phyloP scores from a whole-genome alignment of 2,113 vertebrate genomes.

The Chaetops frenatus region DNA sequence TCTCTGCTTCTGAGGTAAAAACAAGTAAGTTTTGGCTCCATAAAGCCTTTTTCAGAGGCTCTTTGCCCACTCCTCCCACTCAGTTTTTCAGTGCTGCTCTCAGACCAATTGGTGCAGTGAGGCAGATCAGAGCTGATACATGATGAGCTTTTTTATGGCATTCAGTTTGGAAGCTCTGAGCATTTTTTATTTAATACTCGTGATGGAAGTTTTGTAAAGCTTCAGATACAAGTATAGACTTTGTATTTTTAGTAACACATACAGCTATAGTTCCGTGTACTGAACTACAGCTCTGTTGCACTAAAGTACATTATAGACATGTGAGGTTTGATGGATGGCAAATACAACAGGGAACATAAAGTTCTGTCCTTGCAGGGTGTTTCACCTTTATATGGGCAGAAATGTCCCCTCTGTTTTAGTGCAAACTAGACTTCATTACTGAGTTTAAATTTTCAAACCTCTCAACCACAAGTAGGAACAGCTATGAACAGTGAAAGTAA shows the following conservation, averaged over 20 bases:
- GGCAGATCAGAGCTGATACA: not conserved
- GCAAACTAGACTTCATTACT: not conserved
- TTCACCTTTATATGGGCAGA: not conserved
- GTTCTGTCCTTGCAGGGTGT: not conserved
- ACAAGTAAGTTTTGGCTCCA: not conserved
- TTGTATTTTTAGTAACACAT: not conserved
- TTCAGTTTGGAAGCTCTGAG: not conserved
- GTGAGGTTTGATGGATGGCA: not conserved
- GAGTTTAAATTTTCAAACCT: not conserved
- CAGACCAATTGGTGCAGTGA: not conserved
- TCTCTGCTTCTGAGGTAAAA: not conserved
- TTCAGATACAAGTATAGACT: not conserved
- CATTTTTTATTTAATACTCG: not conserved
- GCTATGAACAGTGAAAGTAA: not conserved
- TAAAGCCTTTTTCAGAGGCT: not conserved
- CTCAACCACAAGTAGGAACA: not conserved
- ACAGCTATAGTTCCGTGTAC: not conserved
- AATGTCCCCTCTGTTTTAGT: not conserved
- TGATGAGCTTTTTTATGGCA: not conserved
- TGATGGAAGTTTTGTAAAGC: not conserved
- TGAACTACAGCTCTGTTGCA: not conserved
- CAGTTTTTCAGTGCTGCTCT: not conserved
- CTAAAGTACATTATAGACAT: not conserved
- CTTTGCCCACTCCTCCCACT: not conserved
- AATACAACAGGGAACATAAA: not conserved